phyloP scores from a whole-genome alignment of 2,113 vertebrate species.

The Camelus bactrianus region DNA sequence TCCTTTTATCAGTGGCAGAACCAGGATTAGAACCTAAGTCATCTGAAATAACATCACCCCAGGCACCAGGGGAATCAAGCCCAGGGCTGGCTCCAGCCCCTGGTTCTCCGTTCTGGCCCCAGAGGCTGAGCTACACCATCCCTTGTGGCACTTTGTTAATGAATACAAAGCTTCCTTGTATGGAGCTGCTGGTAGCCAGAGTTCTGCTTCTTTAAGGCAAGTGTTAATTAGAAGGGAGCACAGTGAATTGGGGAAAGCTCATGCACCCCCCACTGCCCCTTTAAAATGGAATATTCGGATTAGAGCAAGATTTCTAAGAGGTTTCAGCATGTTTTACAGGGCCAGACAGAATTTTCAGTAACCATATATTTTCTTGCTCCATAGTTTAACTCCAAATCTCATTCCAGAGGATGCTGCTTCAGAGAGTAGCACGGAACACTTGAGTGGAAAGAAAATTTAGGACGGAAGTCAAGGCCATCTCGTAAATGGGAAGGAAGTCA shows the following conservation, averaged over 20 bases:
- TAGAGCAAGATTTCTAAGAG: neutral
- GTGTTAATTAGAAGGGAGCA: neutral
- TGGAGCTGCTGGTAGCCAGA: neutral
- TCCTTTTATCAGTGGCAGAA: neutral
- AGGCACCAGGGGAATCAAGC: neutral
- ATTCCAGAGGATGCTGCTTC: neutral
- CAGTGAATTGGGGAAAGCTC: neutral
- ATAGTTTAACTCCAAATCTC: neutral
- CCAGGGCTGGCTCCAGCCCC: neutral
- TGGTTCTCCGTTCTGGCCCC: neutral
- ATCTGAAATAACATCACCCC: neutral
- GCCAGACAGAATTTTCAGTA: neutral
- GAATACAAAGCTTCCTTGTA: neutral
- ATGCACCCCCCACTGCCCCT: neutral
- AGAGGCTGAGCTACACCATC: neutral
- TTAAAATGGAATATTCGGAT: neutral
- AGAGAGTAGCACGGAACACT: neutral
- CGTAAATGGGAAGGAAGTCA: neutral
- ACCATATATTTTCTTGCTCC: neutral
- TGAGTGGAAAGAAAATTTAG: conserved; percentile 35
- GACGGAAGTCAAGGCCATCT: conserved; percentile 47
- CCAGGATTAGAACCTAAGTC: neutral
- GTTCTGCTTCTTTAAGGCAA: neutral
- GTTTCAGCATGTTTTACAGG: neutral
- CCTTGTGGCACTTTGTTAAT: neutral